Percentiles rank a stretch among this genome's conserved stretches.
phyloP scores from a whole-genome alignment of 92 coral and sea anemone species.

The Isaurus tuberculatus region DNA sequence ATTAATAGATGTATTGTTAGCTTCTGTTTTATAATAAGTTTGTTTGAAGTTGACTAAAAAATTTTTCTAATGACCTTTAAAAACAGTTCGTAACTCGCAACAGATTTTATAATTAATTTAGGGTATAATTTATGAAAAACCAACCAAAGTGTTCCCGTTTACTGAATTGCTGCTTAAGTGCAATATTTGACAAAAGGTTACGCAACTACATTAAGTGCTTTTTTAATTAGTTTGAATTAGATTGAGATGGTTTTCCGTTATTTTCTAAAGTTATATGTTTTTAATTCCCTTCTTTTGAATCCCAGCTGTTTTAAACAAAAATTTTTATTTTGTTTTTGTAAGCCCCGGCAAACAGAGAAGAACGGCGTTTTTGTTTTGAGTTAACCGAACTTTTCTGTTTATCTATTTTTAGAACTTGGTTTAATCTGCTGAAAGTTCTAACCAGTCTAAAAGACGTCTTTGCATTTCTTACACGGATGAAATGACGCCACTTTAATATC shows the following conservation, averaged over 20 bases:
- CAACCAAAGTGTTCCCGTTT: too few species aligned
- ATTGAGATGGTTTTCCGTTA: neutral
- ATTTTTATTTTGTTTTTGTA: neutral
- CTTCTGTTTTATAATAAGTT: too few species aligned
- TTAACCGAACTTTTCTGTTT: neutral
- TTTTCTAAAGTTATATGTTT: neutral
- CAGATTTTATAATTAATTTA: too few species aligned
- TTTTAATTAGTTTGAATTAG: neutral
- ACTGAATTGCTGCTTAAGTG: too few species aligned
- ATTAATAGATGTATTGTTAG: too few species aligned
- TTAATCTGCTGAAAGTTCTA: neutral
- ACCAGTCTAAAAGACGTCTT: neutral
- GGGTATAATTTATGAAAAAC: too few species aligned
- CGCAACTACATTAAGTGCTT: neutral
- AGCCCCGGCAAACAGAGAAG: neutral
- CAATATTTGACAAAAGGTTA: neutral
- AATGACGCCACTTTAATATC: neutral
- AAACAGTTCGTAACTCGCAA: too few species aligned
- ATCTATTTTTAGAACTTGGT: neutral
- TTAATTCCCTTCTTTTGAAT: neutral
- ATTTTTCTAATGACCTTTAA: too few species aligned
- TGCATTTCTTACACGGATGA: neutral
- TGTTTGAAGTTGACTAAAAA: too few species aligned
- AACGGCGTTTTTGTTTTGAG: neutral
- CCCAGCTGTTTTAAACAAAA: neutral